Base-by-base conservation (phyloP, 2,113 vertebrate species). In the Prunella fulvescens region DNA sequence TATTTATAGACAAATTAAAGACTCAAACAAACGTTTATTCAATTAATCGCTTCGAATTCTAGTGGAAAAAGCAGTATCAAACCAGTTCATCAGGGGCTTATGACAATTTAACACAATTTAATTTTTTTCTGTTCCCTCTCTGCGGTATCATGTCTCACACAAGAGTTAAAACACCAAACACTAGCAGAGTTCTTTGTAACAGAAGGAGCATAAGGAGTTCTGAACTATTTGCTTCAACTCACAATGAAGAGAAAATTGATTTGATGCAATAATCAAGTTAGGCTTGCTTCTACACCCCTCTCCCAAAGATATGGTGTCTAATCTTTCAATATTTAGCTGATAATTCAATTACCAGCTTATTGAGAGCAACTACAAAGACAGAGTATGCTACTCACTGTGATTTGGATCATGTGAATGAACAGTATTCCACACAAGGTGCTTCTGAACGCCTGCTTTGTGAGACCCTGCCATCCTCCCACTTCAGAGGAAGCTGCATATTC, bases 1-100 rank as follows among this genome's bases (percentile, higher is more conserved):
- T 89, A 95, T 86, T 96, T 93, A 84, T 60, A 90, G 78, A 77
- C 37, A 83, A 95, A 94, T 90, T 78, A 74, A 79, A 77, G 70
- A 93, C 80, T 76, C 86, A 89, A 77, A 81, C 23, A 93, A 94
- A 91, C 19, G 33, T 86, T 92, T 92, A 69, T 87, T 97, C 77
- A 89, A 83, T 92, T 92, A 92, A 90, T 83, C 7, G 26, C 80
- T 79, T 79, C 4, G 31, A 81, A 40, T 70, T 76, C 54, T 42
- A 92, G 86, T 60, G 82, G 90, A 95, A 96, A 71, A 87, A 96
- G 92, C 56, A 79, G 60, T 84, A 92, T 60, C 67, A 67, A 79
- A 92, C 81, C 77, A 89, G 81, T 83, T 83, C 18, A 93, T 72
- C 66, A 2, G 22, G 23, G 39, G 25, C 25, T 76, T 40, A 11